A percentile compares a stretch with the other conserved stretches of the same genome.
phyloP scores from a whole-genome alignment of 2,797 vertebrate genomes.

The Fistularia commersonii region DNA sequence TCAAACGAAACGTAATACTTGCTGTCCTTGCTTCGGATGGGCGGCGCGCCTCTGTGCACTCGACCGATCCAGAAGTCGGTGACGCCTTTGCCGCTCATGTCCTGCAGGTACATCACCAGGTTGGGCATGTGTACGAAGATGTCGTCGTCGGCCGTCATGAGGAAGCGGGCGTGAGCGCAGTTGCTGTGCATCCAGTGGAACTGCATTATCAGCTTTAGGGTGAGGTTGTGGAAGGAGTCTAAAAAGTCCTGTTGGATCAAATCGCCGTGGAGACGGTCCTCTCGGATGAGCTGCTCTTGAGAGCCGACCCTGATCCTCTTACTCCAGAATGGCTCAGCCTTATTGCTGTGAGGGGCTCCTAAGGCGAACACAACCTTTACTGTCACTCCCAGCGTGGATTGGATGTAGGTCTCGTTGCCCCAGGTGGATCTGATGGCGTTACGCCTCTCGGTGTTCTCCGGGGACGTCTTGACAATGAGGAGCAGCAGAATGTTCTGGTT shows the following conservation, averaged over 20 bases:
- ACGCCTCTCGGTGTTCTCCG: constrained; percentile 81
- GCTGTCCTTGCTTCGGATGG: constrained; percentile 82
- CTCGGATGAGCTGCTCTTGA: constrained; percentile 73
- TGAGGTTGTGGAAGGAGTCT: constrained; percentile 95
- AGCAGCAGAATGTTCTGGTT: constrained; percentile 84
- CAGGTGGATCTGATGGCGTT: constrained; percentile 88
- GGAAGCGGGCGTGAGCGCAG: constrained; percentile 87
- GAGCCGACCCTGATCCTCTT: constrained; percentile 12
- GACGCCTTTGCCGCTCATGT: constrained; percentile 62
- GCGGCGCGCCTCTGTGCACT: constrained; percentile 87
- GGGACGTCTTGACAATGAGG: constrained; percentile 88
- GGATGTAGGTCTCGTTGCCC: constrained; percentile 86
- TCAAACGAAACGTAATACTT: constrained; percentile 91
- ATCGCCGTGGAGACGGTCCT: constrained; percentile 79
- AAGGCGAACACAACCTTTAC: constrained; percentile 90
- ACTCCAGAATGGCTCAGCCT: constrained; percentile 13
- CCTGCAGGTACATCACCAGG: constrained; percentile 85
- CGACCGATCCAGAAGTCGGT: constrained; percentile 89
- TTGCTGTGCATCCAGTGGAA: constrained; percentile 87
- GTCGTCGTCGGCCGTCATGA: constrained; percentile 95
- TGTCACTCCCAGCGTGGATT: constrained; percentile 74
- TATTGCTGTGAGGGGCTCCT: constrained; percentile 61
- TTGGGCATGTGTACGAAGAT: constrained; percentile 96
- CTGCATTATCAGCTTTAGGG: constrained; percentile 91
- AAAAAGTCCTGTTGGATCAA: constrained; percentile 93